phyloP scores from a whole-genome alignment of 2,113 vertebrate genomes.

The Indri indri region DNA sequence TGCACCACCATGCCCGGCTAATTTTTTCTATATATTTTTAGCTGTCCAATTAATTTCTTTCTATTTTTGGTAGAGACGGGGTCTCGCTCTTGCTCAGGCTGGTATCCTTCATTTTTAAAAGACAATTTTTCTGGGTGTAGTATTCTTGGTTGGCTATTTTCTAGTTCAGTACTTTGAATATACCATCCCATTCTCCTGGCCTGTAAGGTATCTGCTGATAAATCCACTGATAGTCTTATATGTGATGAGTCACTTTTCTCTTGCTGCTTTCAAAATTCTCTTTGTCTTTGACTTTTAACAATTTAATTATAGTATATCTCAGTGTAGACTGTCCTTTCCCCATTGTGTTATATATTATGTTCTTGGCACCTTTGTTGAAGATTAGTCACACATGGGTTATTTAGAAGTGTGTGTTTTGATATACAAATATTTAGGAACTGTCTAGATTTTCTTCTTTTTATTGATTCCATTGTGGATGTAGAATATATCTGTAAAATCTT shows the following conservation, averaged over 20 bases:
- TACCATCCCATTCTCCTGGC: neutral
- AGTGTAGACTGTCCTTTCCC: neutral
- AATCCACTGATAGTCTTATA: neutral
- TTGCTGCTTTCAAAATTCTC: neutral
- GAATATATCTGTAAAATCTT: neutral
- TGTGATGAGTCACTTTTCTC: neutral
- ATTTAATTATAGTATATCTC: neutral
- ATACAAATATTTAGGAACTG: neutral
- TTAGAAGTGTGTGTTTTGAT: neutral
- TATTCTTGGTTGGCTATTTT: neutral
- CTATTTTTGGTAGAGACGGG: too few relatives aligned
- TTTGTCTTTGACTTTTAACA: neutral
- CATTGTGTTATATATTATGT: too few relatives aligned
- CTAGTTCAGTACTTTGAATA: neutral
- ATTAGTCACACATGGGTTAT: neutral
- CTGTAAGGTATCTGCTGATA: neutral
- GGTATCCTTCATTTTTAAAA: neutral
- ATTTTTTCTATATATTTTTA: too few relatives aligned
- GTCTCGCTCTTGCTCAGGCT: too few relatives aligned
- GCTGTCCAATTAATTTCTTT: too few relatives aligned
- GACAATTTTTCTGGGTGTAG: neutral
- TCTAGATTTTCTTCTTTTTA: neutral
- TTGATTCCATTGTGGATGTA: neutral
- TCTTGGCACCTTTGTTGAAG: neutral
- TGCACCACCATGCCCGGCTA: too few relatives aligned